phyloP scores from a whole-genome alignment of 2,888 invertebrate genomes.

The Blastobasis adustella region DNA sequence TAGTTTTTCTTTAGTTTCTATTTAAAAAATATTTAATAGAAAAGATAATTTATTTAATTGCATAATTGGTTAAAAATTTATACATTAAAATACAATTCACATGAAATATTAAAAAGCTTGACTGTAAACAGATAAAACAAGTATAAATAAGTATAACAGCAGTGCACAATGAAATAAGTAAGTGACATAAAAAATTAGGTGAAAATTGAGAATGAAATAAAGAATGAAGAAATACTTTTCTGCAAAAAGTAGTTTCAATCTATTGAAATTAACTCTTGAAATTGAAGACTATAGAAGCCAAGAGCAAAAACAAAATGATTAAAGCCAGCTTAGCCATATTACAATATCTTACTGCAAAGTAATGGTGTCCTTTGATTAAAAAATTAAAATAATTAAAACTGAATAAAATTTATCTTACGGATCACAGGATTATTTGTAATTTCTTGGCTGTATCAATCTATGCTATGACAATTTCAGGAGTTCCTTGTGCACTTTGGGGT shows the following conservation, averaged over 20 bases:
- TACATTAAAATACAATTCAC: background rate
- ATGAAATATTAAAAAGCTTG: background rate
- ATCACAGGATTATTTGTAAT: too few relatives aligned
- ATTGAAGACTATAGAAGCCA: slow-evolving; percentile 1
- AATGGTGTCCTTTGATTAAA: too few relatives aligned
- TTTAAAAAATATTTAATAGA: background rate
- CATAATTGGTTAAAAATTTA: background rate
- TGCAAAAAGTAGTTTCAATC: slow-evolving; percentile 44
- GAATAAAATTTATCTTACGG: too few relatives aligned
- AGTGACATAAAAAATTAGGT: slow-evolving; percentile 20
- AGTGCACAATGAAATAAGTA: slow-evolving; percentile 11
- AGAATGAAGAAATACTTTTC: slow-evolving; percentile 47
- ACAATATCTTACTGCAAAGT: background rate
- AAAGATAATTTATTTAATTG: background rate
- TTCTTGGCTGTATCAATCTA: too few relatives aligned
- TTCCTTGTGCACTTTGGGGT: too few relatives aligned
- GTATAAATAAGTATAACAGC: background rate
- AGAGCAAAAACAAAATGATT: slow-evolving; percentile 12
- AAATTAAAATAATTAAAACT: too few relatives aligned
- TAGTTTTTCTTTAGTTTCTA: background rate
- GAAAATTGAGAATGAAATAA: slow-evolving; percentile 19
- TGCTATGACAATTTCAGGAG: too few relatives aligned
- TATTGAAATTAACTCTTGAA: slow-evolving; percentile 1
- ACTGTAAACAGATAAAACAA: background rate
- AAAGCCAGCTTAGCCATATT: slow-evolving; percentile 26